Evolutionary conservation across 2,888 invertebrate genomes (phyloP).

Genomic region (Callyntrura guangdongensis): DNA sequence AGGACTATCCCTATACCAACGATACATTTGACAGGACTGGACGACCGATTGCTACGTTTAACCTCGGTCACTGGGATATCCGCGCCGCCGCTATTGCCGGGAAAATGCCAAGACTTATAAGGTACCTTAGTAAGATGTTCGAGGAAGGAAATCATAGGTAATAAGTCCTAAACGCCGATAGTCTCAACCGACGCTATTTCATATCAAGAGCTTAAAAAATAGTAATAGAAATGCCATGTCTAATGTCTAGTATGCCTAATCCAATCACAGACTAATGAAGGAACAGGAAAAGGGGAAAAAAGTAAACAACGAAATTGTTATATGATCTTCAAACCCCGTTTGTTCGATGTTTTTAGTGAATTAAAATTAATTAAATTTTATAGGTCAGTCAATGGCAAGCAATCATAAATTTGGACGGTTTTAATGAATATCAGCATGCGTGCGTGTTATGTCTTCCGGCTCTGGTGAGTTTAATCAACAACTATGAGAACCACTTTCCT

Average conservation of each 20-base stretch:
- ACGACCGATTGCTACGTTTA: background rate
- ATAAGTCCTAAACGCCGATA: too few species aligned
- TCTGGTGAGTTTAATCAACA: background rate
- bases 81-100: background rate
- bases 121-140: too few species aligned
- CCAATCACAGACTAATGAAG: background rate
- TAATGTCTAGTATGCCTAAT: too few species aligned
- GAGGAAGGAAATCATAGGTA: too few species aligned
- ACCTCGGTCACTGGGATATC: background rate
- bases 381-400: constrained; percentile 54
- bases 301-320: background rate
- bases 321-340: background rate
- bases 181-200: too few species aligned
- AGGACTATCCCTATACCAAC: background rate
- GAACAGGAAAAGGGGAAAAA: background rate
- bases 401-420: constrained; percentile 52
- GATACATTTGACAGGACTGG: background rate
- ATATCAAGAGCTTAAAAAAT: background rate
- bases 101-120: background rate
- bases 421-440: constrained; percentile 50
- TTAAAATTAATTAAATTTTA: too few species aligned
- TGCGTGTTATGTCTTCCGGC: constrained; percentile 43
- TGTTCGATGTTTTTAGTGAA: too few species aligned
- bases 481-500: constrained; percentile 23
- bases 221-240: background rate